Evolutionary conservation across 2,888 invertebrate genomes (phyloP).

Genomic region (Tribolium freemani): DNA sequence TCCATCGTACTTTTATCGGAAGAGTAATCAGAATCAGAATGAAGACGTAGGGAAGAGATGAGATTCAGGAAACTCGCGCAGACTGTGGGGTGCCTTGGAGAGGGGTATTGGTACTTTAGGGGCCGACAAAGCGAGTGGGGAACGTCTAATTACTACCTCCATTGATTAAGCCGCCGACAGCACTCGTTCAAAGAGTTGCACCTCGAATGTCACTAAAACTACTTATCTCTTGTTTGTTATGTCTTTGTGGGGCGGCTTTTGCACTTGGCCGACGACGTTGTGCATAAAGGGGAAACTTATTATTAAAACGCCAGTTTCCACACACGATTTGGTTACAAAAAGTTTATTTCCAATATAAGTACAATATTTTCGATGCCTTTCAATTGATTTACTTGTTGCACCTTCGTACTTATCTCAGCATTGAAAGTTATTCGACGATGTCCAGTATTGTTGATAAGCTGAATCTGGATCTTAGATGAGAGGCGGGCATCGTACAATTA

Average conservation of each 20-base stretch:
- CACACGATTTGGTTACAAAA: too few relatives aligned
- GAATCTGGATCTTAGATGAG: constrained; percentile 41
- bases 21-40: constrained; percentile 61
- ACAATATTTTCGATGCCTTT: too few relatives aligned
- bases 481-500: constrained; percentile 39
- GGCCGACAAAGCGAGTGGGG: constrained; percentile 67
- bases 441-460: neutral
- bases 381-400: too few relatives aligned
- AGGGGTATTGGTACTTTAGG: constrained; percentile 52
- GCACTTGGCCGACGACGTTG: too few relatives aligned
- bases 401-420: too few relatives aligned
- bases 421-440: too few relatives aligned
- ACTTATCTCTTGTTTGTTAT: constrained; percentile 49
- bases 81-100: constrained; percentile 66
- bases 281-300: neutral
- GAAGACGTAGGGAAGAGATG: constrained; percentile 55
- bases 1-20: constrained; percentile 57
- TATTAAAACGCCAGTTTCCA: neutral
- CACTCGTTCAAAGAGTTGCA: constrained; percentile 47
- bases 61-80: constrained; percentile 57
- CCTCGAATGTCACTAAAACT: constrained; percentile 48
- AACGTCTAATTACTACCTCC: constrained; percentile 54
- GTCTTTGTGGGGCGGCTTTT: constrained; percentile 36
- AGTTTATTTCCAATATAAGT: too few relatives aligned
- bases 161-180: constrained; percentile 53